Evolutionary conservation across 64 coral and sea anemone species (phyloP), one percentile per base, ranked within the genome.

Genomic region (Porites australiensis): DNA sequence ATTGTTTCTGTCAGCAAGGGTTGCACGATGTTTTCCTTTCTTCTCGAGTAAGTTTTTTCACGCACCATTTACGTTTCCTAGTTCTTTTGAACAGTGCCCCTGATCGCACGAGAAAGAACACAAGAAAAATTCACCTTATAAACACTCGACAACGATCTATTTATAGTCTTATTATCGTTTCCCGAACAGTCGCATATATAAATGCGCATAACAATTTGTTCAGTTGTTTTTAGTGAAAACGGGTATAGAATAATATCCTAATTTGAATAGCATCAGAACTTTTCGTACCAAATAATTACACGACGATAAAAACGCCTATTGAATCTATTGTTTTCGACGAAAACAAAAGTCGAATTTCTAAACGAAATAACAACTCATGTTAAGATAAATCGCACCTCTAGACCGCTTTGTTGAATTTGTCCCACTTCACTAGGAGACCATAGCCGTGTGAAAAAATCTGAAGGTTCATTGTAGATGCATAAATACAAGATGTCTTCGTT

Each of bases 141-240:
- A 63, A 51, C 22, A 59, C 58, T 68, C 16, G 43, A 12, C 67
- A 14, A 27, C 60, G 43, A 45, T 84, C 81, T 84, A 84, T 84
- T 84, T 84, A 84, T 68, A 84, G 18, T 84, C 60, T 16, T 80
- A 54, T 13, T 22, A 80, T 80, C 21, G 55, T 43, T 58, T 53
- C 21, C 21, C 50, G 54, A 50, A 37, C 54, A 13, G 19, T 43
- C 52, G 47, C 55, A 21, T 84, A 84, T 68, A 21, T 84, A 84
- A 68, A 68, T 61, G 46, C 46, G 12, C 63, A 68, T 50, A 43
- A 50, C 63, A 68, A 84, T 84, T 67, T 84, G 69, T 69, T 68
- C 81, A 84, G 81, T 84, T 84, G 81, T 84, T 84, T 68, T 65
- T 13, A 47, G 73, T 8, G 73, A 50, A 49, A 83, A 83, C 61